Percentiles rank a stretch among this genome's conserved stretches.
phyloP scores from a whole-genome alignment of 2,797 vertebrate genomes.

The Acropternis orthonyx region DNA sequence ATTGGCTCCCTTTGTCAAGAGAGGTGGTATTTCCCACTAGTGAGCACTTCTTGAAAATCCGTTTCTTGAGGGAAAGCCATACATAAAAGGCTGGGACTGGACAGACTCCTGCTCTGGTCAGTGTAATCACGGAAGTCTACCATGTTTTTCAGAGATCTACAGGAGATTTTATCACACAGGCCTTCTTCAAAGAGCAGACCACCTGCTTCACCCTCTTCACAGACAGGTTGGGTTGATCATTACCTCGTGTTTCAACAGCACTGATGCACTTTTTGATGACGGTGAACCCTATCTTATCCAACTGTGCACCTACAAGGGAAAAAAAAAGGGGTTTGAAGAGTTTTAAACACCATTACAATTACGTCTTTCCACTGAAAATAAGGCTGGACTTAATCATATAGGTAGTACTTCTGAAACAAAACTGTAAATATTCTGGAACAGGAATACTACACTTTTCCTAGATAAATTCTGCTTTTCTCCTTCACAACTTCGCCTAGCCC shows the following conservation, averaged over 20 bases:
- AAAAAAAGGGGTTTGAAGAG: not conserved
- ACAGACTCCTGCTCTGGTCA: not conserved
- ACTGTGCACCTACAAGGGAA: conserved; percentile 80
- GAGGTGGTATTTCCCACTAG: not conserved
- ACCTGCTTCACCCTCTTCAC: not conserved
- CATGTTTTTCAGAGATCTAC: not conserved
- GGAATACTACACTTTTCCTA: not conserved
- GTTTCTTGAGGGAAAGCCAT: not conserved
- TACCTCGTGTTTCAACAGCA: conserved; percentile 92
- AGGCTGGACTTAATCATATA: not conserved
- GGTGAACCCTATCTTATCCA: conserved; percentile 90
- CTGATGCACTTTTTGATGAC: conserved; percentile 92
- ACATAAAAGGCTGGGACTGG: not conserved
- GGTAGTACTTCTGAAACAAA: not conserved
- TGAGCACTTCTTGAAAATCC: not conserved
- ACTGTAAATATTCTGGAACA: not conserved
- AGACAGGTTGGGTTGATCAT: not conserved
- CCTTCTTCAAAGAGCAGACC: not conserved
- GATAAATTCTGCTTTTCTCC: not conserved
- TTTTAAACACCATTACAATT: not conserved
- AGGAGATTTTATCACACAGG: not conserved
- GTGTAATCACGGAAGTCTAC: not conserved
- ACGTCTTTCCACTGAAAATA: not conserved
- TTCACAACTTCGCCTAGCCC: not conserved
- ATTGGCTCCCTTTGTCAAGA: not conserved